Percentiles rank a stretch among this genome's conserved stretches.
phyloP scores from a whole-genome alignment of 2,888 invertebrate species.

The Pycnomerus fuliginosus region DNA sequence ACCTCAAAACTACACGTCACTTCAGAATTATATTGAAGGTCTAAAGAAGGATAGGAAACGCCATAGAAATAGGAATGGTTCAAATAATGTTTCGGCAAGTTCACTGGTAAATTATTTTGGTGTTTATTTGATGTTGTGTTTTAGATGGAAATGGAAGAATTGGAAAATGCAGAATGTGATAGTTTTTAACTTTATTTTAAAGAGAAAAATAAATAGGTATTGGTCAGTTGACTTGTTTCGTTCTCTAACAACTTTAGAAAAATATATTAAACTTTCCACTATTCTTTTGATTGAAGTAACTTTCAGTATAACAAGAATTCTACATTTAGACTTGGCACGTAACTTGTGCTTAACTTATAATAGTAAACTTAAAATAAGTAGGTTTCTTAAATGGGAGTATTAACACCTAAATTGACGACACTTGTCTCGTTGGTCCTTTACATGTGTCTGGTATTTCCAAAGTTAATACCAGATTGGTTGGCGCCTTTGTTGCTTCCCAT shows the following conservation, averaged over 20 bases:
- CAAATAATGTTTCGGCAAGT: constrained; percentile 2
- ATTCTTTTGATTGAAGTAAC: constrained; percentile 13
- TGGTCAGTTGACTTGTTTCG: no score
- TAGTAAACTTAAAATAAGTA: constrained; percentile 1
- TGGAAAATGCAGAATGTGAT: constrained; percentile 4
- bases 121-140: constrained; percentile 3
- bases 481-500: constrained; percentile 98
- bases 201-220: constrained; percentile 13
- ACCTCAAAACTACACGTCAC: constrained; percentile 57
- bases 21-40: constrained; percentile 54
- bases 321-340: constrained; percentile 1
- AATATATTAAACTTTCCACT: background rate
- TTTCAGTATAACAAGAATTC: constrained; percentile 14
- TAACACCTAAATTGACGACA: constrained; percentile 4
- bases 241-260: background rate
- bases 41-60: constrained; percentile 6
- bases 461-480: constrained; percentile 93
- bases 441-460: constrained; percentile 97
- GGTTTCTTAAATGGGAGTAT: constrained; percentile 20
- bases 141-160: constrained; percentile 15
- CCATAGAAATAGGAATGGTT: constrained; percentile 1
- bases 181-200: constrained; percentile 9
- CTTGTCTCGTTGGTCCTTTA: no score
- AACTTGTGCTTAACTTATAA: background rate
- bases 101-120: constrained; percentile 1